Base-by-base conservation (phyloP, 2,797 vertebrate genomes). In the Mionectes olivaceus region DNA sequence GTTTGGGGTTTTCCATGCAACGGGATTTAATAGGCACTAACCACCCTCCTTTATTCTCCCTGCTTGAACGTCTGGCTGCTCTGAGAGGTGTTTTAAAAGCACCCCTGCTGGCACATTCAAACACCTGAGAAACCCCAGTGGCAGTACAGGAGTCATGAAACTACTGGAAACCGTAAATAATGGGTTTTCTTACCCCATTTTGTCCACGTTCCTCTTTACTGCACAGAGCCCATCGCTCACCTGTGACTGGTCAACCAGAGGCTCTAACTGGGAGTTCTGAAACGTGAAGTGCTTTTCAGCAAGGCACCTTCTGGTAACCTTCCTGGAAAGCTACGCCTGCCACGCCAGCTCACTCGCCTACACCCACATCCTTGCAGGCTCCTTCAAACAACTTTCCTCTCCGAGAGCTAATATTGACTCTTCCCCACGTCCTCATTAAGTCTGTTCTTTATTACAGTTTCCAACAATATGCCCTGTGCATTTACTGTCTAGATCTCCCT, bases 371-470 rank as follows among this genome's bases (percentile, higher is more conserved):
- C 25, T 87, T 8, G 0, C 28, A 4, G 60, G 35, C 80, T 94
- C 93, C 91, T 95, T 94, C 79, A 94, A 94, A 94, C 76, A 95
- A 68, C 79, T 91, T 87, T 88, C 65, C 43, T 90, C 74, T 73
- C 50, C 24, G 0, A 94, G 69, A 96, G 83, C 91, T 84, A 95
- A 96, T 96, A 94, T 94, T 96, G 94, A 96, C 95, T 92, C 86
- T 94, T 92, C 39, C 41, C 81, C 32, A 52, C 30, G 5, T 79
- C 91, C 94, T 91, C 94, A 95, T 95, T 93, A 94, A 88, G 69
- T 65, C 88, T 84, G 28, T 90, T 83, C 77, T 88, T 95, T 94
- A 93, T 93, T 94, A 93, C 87, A 88, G 87, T 95, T 96, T 88
- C 85, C 94, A 90, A 56, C 90, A 93, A 95, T 88, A 91, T 52